phyloP scores from a whole-genome alignment of 2,797 vertebrate genomes.

The Chaenodraco wilsoni region DNA sequence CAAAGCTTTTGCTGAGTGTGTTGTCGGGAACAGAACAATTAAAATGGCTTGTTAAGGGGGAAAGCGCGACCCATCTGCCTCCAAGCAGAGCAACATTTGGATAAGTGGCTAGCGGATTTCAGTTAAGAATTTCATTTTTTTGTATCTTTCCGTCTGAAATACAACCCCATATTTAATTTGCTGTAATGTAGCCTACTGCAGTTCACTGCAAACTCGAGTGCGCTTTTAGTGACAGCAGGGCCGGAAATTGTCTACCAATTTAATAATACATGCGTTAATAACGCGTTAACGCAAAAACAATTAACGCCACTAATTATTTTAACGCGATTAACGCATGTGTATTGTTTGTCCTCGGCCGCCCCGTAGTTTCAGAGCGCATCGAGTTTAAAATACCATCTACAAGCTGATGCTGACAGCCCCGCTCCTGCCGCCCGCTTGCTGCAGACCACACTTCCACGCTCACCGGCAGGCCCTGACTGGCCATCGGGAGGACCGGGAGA shows the following conservation, averaged over 20 bases:
- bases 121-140: constrained; percentile 50
- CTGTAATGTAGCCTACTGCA: neutral
- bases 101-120: constrained; percentile 55
- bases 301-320: no score
- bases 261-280: no score
- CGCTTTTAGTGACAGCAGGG: neutral
- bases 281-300: no score
- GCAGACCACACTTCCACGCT: no score
- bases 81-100: constrained; percentile 62
- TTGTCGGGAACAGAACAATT: constrained; percentile 67
- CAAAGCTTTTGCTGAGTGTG: constrained; percentile 57
- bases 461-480: no score
- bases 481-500: no score
- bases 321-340: no score
- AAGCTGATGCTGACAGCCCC: no score
- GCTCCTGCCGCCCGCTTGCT: no score
- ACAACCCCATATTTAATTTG: constrained; percentile 26
- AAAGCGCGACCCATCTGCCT: constrained; percentile 59
- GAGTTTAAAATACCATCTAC: no score
- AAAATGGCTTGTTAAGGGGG: constrained; percentile 65
- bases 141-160: constrained; percentile 27
- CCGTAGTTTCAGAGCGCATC: no score
- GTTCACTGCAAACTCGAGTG: constrained; percentile 9
- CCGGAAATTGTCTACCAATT: neutral
- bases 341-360: no score